Conservation (phyloP, 2,888 invertebrate species). For the Cataglyphis rosenhaueri region DNA sequence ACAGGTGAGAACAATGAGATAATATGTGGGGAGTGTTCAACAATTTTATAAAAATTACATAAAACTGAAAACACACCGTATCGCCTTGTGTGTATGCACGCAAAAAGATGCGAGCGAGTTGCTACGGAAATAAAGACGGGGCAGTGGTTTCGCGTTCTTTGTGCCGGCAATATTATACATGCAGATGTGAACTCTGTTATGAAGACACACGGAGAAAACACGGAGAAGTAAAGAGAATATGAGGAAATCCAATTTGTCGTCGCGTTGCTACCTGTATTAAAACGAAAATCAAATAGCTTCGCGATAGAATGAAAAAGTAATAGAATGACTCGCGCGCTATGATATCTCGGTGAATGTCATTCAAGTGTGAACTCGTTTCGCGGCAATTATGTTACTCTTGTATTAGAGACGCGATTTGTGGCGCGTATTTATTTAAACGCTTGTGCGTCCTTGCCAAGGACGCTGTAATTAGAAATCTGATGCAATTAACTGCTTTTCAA, state of each 20-base stretch:
- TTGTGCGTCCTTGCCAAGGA: not conserved
- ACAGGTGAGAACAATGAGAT: conserved; percentile 1
- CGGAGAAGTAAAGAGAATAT: conserved; percentile 20
- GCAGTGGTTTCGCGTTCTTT: conserved; percentile 43
- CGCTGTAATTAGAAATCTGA: conserved; percentile 10
- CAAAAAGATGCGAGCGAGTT: not conserved
- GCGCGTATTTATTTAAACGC: conserved; percentile 18
- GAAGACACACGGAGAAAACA: conserved; percentile 49
- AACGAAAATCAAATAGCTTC: conserved; percentile 42
- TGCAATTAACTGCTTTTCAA: conserved; percentile 15
- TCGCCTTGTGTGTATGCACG: not conserved
- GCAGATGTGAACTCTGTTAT: conserved; percentile 13
- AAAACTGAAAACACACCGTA: not conserved
- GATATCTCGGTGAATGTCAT: conserved; percentile 22
- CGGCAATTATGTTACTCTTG: conserved; percentile 40
- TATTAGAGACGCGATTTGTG: conserved; percentile 36
- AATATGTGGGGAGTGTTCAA: not conserved
- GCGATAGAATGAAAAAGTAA: conserved; percentile 43
- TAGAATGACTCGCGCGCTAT: conserved; percentile 12
- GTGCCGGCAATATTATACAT: conserved; percentile 41
- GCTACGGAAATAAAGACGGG: conserved; percentile 20
- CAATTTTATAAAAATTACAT: conserved; percentile 22
- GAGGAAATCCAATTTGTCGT: conserved; percentile 30
- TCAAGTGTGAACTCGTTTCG: conserved; percentile 33
- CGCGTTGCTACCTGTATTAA: conserved; percentile 31